Base-by-base conservation (phyloP, 2,797 vertebrate species). In the Halcyon smyrnensis region DNA sequence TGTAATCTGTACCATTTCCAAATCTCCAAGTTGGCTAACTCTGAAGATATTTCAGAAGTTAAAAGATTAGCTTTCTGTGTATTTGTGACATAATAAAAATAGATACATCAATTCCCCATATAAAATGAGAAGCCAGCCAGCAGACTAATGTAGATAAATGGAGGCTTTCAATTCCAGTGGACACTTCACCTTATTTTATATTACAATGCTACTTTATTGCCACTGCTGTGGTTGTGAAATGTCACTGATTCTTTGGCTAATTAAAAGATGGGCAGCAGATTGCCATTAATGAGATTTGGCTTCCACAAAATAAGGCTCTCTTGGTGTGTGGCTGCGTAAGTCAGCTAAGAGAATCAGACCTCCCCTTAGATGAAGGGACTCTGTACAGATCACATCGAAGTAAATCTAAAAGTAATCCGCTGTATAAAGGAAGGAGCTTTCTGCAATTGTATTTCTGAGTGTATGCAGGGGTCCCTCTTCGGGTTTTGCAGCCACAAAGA, bases 301-400 rank as follows among this genome's bases (percentile, higher is more conserved):
- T 95, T 74, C 86, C 54, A 94, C 88, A 90, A 96, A 95, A 93
- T 84, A 90, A 97, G 90, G 50, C 81, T 59, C 50, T 95, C 92
- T 98, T 97, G 97, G 96, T 97, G 98, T 98, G 98, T 98, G 98
- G 98, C 97, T 98, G 98, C 70, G 95, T 98, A 98, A 98, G 98
- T 98, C 98, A 98, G 98, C 98, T 98, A 98, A 98, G 97, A 98
- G 98, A 98, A 98, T 98, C 98, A 98, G 98, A 98, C 98, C 98
- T 98, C 98, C 98, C 97, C 97, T 97, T 98, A 98, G 98, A 98
- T 99, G 98, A 99, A 99, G 99, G 97, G 97, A 97, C 97, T 98
- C 98, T 98, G 80, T 41, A 87, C 71, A 89, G 95, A 97, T 97
- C 98, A 98, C 98, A 99, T 98, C 97, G 97, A 98, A 98, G 97